Conservation (phyloP, 2,888 invertebrate species). For the Pomacea canaliculata region DNA sequence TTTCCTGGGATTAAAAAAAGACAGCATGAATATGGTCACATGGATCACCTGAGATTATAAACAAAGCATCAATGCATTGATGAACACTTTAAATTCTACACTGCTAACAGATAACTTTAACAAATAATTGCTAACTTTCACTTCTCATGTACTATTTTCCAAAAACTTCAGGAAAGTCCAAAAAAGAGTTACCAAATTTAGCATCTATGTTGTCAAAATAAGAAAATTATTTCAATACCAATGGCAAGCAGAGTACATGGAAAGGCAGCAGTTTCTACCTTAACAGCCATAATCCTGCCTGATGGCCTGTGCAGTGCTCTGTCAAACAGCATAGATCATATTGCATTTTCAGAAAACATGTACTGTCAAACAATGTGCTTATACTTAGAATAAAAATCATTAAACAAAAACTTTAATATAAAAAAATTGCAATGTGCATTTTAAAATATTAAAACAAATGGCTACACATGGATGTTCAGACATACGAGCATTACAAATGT, state of each 20-base stretch:
- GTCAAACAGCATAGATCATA: constrained; percentile 31
- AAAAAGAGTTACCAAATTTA: no score
- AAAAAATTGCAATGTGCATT: background rate
- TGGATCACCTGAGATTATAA: constrained; percentile 39
- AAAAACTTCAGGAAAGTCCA: background rate
- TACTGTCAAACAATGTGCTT: background rate
- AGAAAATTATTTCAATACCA: no score
- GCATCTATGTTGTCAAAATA: no score
- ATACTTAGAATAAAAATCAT: background rate
- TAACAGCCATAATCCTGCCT: constrained; percentile 63
- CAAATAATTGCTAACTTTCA: no score
- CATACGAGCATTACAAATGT: no score
- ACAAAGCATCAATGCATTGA: background rate
- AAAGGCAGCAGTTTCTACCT: constrained; percentile 42
- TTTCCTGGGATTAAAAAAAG: constrained; percentile 47
- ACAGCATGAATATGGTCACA: background rate
- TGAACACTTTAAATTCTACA: no score
- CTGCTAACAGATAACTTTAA: no score
- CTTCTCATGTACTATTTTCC: no score
- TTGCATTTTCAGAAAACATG: background rate
- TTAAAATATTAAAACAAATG: no score
- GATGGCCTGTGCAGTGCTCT: constrained; percentile 62
- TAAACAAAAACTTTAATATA: background rate
- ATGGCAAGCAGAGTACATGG: background rate
- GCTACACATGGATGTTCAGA: no score